Conservation (phyloP, 2,113 vertebrate genomes). For the Dipodomys stephensi region DNA sequence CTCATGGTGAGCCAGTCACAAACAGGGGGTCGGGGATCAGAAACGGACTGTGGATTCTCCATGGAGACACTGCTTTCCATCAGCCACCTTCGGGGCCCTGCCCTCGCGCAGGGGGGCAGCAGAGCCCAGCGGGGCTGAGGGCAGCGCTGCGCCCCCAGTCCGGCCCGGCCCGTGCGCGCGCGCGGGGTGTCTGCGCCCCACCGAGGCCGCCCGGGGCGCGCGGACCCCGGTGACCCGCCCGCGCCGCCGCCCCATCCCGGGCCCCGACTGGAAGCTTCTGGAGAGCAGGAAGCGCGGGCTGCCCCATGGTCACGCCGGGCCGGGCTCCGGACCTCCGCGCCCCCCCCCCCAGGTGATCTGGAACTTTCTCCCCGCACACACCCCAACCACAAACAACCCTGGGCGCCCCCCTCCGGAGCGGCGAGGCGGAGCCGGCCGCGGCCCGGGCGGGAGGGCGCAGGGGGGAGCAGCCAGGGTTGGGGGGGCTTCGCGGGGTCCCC, state of each 20-base stretch:
- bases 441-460: slow-evolving; percentile 69
- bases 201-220: not conserved
- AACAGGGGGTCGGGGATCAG: not conserved
- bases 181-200: not conserved
- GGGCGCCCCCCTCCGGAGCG: slow-evolving; percentile 50
- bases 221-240: not conserved
- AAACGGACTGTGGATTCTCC: not conserved
- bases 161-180: not conserved
- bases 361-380: slow-evolving; percentile 75
- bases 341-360: slow-evolving; percentile 77
- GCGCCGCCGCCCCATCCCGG: not conserved
- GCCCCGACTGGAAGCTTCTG: slow-evolving; percentile 63
- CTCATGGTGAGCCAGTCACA: not conserved
- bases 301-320: not conserved
- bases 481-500: slow-evolving; percentile 47
- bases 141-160: not conserved
- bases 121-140: too few species aligned
- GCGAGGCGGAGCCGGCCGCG: slow-evolving; percentile 79
- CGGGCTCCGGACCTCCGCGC: too few species aligned
- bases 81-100: too few species aligned
- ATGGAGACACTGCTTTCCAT: too few species aligned
- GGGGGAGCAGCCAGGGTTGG: not conserved
- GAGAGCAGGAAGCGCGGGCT: slow-evolving; percentile 34
- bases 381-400: slow-evolving; percentile 80
- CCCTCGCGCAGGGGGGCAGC: too few species aligned